Evolutionary conservation across 2,113 vertebrate species (phyloP).

Genomic region (Podarcis cretensis): DNA sequence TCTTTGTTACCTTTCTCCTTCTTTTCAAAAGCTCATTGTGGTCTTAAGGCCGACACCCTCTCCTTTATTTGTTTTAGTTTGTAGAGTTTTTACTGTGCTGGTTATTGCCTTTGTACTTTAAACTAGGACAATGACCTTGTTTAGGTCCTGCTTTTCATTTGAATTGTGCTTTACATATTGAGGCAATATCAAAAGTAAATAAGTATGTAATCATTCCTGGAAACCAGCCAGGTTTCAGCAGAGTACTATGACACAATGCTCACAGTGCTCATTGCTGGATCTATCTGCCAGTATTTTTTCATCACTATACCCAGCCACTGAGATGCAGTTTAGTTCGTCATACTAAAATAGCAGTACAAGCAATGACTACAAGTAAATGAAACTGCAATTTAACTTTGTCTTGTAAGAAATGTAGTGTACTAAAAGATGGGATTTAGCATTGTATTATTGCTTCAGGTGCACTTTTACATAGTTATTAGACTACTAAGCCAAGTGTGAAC

Average conservation of each 20-base stretch:
- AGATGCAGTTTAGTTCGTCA: not conserved
- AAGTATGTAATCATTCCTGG: not conserved
- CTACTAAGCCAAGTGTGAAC: not conserved
- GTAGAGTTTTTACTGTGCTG: conserved; percentile 38
- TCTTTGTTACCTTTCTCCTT: conserved; percentile 14
- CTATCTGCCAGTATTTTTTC: not conserved
- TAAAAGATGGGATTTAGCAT: too few species aligned
- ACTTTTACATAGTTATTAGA: not conserved
- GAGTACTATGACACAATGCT: not conserved
- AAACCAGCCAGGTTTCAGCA: conserved; percentile 11
- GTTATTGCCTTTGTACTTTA: conserved; percentile 61
- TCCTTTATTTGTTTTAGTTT: conserved; percentile 61
- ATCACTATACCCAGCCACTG: not conserved
- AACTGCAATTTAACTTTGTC: not conserved
- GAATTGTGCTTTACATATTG: not conserved
- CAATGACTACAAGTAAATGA: too few species aligned
- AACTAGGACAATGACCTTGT: conserved; percentile 51
- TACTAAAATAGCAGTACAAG: not conserved
- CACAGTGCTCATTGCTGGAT: not conserved
- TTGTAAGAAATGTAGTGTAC: not conserved
- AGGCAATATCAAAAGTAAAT: not conserved
- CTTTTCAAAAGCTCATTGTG: conserved; percentile 1
- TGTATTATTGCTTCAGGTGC: not conserved
- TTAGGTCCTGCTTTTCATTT: not conserved
- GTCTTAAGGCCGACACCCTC: conserved; percentile 57